Base-by-base conservation (phyloP, 1,140 invertebrate species). In the Caerostris extrusa region DNA sequence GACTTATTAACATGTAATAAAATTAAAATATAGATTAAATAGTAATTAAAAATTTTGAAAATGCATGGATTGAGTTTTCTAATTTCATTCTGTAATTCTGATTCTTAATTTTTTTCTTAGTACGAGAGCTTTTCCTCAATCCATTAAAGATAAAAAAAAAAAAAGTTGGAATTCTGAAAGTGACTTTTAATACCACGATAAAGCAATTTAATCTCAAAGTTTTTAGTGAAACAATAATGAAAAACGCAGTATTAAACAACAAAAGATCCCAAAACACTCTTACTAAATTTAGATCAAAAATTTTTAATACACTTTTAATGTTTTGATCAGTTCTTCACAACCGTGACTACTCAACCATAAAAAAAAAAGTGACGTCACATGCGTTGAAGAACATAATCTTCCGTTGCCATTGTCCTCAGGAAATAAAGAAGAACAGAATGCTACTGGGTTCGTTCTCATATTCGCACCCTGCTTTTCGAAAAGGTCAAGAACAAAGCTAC, bases 381-480 rank as follows among this genome's bases (percentile, higher is more conserved):
- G n/a, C 50, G 57, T 17, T 6, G 56, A 90, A 71, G 56, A 90
- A 19, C 64, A 34, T 83, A 57, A 50, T 64, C 77, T 57, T 91
- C 50, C 50, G 90, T n/a, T 91, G 71, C 90, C 71, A 91, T 91
- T 91, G 90, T 91, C 64, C 90, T 53, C 61, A 60, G 53, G 50
- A 55, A 53, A 71, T 90, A 71, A 91, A 91, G 82, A 90, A 64
- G 34, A 77, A 91, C 82, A 8, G 90, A 82, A 82, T 53, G 69
- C 57, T 82, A 91, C 71, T 58, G 50, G 8, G 14, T 34, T 34
- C 53, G 7, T 91, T 55, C 56, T 50, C 34, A 12, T 12, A 57
- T 91, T 91, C 77, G 90, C 90, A 91, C 90, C 90, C 71, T 61
- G 69, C 69, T 91, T 91, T 91, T 57, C 19, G 50, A 7, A 82